Conservation (phyloP, 2,888 invertebrate genomes). For the Biston betularia region DNA sequence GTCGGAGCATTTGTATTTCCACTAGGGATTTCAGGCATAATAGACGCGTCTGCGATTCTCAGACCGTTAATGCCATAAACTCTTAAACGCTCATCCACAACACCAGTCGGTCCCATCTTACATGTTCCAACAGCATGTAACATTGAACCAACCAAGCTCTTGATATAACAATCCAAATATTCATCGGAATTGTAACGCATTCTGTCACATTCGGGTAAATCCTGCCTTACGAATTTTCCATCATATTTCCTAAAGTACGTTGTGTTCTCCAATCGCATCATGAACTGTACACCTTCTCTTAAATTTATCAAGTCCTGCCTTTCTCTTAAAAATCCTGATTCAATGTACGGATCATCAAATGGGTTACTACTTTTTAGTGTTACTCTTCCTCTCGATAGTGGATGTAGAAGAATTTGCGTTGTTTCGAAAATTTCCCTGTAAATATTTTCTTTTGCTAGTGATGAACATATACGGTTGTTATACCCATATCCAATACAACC, state of each 20-base stretch:
- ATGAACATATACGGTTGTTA: slow-evolving; percentile 54
- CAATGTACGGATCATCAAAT: slow-evolving; percentile 66
- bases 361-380: slow-evolving; percentile 65
- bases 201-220: slow-evolving; percentile 83
- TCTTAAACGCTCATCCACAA: slow-evolving; percentile 68
- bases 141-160: slow-evolving; percentile 84
- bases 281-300: slow-evolving; percentile 64
- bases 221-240: slow-evolving; percentile 56
- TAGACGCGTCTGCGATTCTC: slow-evolving; percentile 72
- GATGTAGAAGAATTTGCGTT: slow-evolving; percentile 63
- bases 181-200: slow-evolving; percentile 80
- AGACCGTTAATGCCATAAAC: slow-evolving; percentile 66
- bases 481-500: slow-evolving; percentile 36
- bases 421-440: slow-evolving; percentile 61
- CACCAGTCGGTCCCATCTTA: slow-evolving; percentile 69
- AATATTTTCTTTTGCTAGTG: slow-evolving; percentile 60
- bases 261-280: slow-evolving; percentile 61
- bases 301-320: slow-evolving; percentile 57
- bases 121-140: slow-evolving; percentile 86
- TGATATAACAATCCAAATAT: slow-evolving; percentile 88
- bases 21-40: slow-evolving; percentile 73
- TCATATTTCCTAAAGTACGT: slow-evolving; percentile 60
- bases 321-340: slow-evolving; percentile 66
- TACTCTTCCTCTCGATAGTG: slow-evolving; percentile 69
- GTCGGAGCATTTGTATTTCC: slow-evolving; percentile 75